Percentiles rank a stretch among this genome's conserved stretches.
Conservation (phyloP, 2,888 invertebrate species). For the Anarsia innoxiella region DNA sequence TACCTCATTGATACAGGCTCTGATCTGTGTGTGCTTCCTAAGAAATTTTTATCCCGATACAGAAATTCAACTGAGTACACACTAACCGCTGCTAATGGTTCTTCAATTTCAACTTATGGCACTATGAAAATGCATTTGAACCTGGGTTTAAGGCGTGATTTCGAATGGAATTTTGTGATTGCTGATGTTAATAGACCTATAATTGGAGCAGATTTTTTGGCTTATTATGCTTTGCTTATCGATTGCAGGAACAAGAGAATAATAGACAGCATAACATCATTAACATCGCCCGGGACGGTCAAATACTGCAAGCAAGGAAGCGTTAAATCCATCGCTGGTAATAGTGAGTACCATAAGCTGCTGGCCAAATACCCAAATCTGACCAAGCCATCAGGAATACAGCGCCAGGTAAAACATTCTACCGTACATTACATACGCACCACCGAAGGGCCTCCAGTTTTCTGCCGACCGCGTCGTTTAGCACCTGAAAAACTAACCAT, state of each 20-base stretch:
- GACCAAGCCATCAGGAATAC: conserved; percentile 8
- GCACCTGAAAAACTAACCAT: conserved; percentile 19
- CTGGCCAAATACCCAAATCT: conserved; percentile 6
- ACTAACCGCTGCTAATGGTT: neutral
- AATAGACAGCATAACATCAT: conserved; percentile 14
- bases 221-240: conserved; percentile 26
- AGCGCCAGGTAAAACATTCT: neutral
- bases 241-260: conserved; percentile 24
- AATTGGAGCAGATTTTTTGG: conserved; percentile 32
- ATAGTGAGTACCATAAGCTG: conserved; percentile 1
- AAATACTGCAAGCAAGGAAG: neutral
- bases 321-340: conserved; percentile 1
- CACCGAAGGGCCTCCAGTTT: conserved; percentile 13
- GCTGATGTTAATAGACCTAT: conserved; percentile 24
- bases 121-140: neutral
- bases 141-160: conserved; percentile 10
- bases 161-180: conserved; percentile 26
- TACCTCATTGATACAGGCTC: conserved; percentile 8
- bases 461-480: conserved; percentile 17
- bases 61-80: neutral
- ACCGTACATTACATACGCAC: conserved; percentile 21
- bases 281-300: conserved; percentile 4
- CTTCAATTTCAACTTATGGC: neutral
- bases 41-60: neutral
- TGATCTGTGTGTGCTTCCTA: neutral